Percentiles rank a stretch among this genome's conserved stretches.
These are phyloP conservation scores for Sthenelais limicola DNA, from an alignment of 2,888 invertebrate species.

Conservation along the genomic window DNA sequence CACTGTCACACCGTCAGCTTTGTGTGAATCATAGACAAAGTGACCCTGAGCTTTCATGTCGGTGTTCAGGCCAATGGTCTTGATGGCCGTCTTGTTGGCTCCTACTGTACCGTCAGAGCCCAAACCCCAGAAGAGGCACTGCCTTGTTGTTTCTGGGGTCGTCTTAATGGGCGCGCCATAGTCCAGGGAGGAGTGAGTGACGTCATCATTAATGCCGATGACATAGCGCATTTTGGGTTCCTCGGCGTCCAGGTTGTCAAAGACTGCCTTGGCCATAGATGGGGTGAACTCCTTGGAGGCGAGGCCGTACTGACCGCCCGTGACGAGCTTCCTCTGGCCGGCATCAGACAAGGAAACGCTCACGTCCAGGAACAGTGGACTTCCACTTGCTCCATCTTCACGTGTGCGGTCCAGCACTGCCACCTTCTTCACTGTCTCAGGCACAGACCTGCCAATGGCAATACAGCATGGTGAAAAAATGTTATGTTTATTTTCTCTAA, in stretches of 20 bases:
- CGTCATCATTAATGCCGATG: slow-evolving; percentile 54
- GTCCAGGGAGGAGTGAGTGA: slow-evolving; percentile 48
- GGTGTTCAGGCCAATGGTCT: slow-evolving; percentile 52
- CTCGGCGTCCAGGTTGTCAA: slow-evolving; percentile 51
- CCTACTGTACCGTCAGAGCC: slow-evolving; percentile 54
- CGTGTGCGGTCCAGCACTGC: slow-evolving; percentile 53
- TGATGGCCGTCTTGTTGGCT: slow-evolving; percentile 53
- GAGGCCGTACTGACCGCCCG: slow-evolving; percentile 51
- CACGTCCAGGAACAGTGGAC: slow-evolving; percentile 53
- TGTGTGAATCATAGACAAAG: slow-evolving; percentile 54
- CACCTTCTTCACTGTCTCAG: slow-evolving; percentile 47
- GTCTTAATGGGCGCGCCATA: slow-evolving; percentile 48
- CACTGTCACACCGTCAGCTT: slow-evolving; percentile 53
- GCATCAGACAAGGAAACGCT: slow-evolving; percentile 50
- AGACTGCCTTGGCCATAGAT: slow-evolving; percentile 53
- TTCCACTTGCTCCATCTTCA: slow-evolving; percentile 52
- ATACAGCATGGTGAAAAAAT: too few species aligned
- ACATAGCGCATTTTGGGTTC: slow-evolving; percentile 50
- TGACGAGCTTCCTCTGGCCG: slow-evolving; percentile 43
- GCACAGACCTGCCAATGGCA: too few species aligned
- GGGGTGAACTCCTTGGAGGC: slow-evolving; percentile 56
- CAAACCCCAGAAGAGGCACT: slow-evolving; percentile 53
- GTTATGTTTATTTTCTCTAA: too few species aligned
- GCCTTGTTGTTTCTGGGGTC: slow-evolving; percentile 42
- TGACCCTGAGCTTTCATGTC: slow-evolving; percentile 53